Base-by-base conservation (phyloP, 1,140 invertebrate genomes). In the Brachionus sp. region DNA sequence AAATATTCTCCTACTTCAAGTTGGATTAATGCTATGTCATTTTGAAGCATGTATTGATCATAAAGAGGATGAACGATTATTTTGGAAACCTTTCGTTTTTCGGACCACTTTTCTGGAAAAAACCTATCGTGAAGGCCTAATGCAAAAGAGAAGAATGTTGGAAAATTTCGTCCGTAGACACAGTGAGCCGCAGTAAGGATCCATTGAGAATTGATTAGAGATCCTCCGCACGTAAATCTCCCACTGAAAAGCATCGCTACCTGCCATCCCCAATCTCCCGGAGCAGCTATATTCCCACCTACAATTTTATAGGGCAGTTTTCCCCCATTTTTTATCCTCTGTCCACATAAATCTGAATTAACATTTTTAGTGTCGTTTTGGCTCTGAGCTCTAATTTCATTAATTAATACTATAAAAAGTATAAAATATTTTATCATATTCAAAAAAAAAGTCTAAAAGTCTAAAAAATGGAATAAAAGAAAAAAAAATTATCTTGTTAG, bases 241-340 rank as follows among this genome's bases (percentile, higher is more conserved):
- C 50, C 50, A 6, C 16, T 42, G 23, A 23, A 66, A 9, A 29
- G 19, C 77, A 80, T 80, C 9, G 77, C 50, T 13, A 80, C 77
- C 62, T 80, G 77, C 77, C 77, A 80, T 23, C 50, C 77, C 77
- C 77, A 80, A 80, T 80, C 77, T 35, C 57, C 77, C 9, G 50
- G 77, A 33, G 16, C 19, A 66, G 77, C 77, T 13, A 25, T 80
- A 12, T 37, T 66, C 1, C 77, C 77, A n/a, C 77, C 77, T 2
- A 80, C 77, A 12, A 80, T 66, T 66, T 80, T 80, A 35, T 80
- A 19, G 3, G 62, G 50, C 5, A 57, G 13, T 13, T 25, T 39
- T 53, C 25, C 29, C 25, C 23, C 25, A n/a, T 66, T 62, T 5
- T 37, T 39, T 9, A 62, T 66, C 35, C 77, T 25, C 35, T 35